Conservation (phyloP, 2,113 vertebrate species). For the Anguilla japonica region DNA sequence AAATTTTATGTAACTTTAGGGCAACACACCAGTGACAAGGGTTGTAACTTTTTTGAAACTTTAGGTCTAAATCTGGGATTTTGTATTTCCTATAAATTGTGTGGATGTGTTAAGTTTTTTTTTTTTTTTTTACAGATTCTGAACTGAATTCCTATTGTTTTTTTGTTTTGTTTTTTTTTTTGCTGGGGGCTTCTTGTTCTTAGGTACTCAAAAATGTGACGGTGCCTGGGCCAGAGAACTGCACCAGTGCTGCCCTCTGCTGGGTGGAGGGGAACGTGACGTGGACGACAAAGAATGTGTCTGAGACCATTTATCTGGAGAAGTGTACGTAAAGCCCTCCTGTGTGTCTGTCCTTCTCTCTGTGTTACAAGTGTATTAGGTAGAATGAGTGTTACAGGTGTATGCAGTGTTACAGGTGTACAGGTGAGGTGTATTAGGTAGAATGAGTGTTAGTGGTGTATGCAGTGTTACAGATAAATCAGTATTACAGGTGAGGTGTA, state of each 20-base stretch:
- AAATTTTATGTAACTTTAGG: too few species aligned
- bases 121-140: background rate
- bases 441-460: too few species aligned
- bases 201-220: conserved; percentile 79
- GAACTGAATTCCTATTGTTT: background rate
- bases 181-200: conserved; percentile 17
- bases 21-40: too few species aligned
- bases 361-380: background rate
- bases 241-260: conserved; percentile 68
- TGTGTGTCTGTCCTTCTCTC: background rate
- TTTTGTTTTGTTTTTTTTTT: background rate
- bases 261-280: conserved; percentile 65
- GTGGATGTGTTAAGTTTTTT: background rate
- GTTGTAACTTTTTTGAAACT: too few species aligned
- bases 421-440: too few species aligned
- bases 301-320: conserved; percentile 57
- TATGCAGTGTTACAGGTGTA: too few species aligned
- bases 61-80: too few species aligned
- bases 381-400: too few species aligned
- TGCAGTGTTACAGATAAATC: too few species aligned
- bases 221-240: conserved; percentile 63
- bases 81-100: background rate
- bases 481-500: too few species aligned
- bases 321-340: conserved; percentile 77
- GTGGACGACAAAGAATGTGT: conserved; percentile 73